phyloP scores from a whole-genome alignment of 1,140 invertebrate genomes.

The Leptopilina clavipes region DNA sequence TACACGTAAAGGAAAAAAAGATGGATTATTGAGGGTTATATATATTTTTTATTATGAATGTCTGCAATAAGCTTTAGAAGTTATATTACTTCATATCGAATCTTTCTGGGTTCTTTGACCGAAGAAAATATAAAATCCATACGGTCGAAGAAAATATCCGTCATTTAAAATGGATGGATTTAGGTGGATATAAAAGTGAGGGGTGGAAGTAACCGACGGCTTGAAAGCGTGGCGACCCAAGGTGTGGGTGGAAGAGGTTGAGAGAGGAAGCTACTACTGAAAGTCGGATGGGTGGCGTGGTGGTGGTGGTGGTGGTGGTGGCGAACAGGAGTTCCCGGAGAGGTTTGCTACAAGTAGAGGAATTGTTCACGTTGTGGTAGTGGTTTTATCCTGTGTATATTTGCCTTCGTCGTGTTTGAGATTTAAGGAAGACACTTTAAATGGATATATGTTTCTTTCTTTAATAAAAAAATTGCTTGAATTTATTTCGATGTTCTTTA shows the following conservation, averaged over 20 bases:
- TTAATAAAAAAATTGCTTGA: neutral
- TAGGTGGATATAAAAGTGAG: conserved; percentile 66
- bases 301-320: neutral
- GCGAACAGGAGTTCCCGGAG: neutral
- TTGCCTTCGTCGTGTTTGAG: neutral
- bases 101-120: conserved; percentile 32
- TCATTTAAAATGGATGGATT: conserved; percentile 72
- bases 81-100: conserved; percentile 4
- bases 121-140: conserved; percentile 62
- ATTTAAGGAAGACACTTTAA: conserved; percentile 62
- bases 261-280: conserved; percentile 62
- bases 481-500: neutral
- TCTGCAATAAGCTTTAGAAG: conserved; percentile 1
- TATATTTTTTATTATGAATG: neutral
- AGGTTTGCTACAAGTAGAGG: neutral
- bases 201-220: conserved; percentile 41
- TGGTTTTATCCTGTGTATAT: neutral
- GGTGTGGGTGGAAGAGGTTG: conserved; percentile 44
- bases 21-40: neutral
- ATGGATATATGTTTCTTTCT: conserved; percentile 54
- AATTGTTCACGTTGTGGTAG: neutral
- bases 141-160: conserved; percentile 69
- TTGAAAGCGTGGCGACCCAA: conserved; percentile 53
- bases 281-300: conserved; percentile 55
- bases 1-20: neutral